A percentile compares a stretch with the other conserved stretches of the same genome.
Conservation (phyloP, 1,140 invertebrate genomes). For the Hylaeus volcanicus region DNA sequence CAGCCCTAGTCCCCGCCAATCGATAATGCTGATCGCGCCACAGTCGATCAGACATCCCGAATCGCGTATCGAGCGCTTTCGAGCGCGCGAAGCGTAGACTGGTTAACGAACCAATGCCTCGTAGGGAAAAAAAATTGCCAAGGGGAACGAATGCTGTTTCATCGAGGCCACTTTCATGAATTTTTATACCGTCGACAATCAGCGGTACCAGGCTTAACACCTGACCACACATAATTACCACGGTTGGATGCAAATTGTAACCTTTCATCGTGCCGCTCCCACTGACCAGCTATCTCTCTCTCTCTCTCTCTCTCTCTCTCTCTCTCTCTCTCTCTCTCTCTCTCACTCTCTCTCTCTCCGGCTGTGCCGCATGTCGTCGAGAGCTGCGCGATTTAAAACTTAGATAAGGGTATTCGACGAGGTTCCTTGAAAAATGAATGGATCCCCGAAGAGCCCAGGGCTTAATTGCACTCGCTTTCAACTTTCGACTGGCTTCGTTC, state of each 20-base stretch:
- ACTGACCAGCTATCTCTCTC: not conserved
- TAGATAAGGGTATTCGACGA: slow-evolving; percentile 72
- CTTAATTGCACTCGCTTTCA: slow-evolving; percentile 76
- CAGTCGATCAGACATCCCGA: not conserved
- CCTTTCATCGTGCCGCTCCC: not conserved
- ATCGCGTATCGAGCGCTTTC: not conserved
- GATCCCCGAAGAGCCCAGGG: slow-evolving; percentile 67
- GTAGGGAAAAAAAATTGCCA: not conserved
- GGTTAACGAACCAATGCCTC: not conserved
- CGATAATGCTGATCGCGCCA: not conserved
- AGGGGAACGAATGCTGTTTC: not conserved
- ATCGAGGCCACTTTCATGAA: not conserved
- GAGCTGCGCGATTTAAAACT: slow-evolving; percentile 71
- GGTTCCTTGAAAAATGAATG: slow-evolving; percentile 77
- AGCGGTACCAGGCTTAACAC: not conserved
- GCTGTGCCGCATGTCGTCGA: slow-evolving; percentile 24
- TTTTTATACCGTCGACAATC: not conserved
- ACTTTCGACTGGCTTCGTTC: slow-evolving; percentile 68
- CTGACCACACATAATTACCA: slow-evolving; percentile 24
- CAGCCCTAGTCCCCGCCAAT: not conserved
- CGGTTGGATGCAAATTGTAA: slow-evolving; percentile 57
- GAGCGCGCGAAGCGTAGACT: too few species aligned
- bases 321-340: too few species aligned
- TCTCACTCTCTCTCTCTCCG: too few species aligned
- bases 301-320: too few species aligned